Percentiles rank a stretch among this genome's conserved stretches.
Evolutionary conservation across 92 coral and sea anemone genomes (phyloP).

Genomic region (Galaxea fascicularis): DNA sequence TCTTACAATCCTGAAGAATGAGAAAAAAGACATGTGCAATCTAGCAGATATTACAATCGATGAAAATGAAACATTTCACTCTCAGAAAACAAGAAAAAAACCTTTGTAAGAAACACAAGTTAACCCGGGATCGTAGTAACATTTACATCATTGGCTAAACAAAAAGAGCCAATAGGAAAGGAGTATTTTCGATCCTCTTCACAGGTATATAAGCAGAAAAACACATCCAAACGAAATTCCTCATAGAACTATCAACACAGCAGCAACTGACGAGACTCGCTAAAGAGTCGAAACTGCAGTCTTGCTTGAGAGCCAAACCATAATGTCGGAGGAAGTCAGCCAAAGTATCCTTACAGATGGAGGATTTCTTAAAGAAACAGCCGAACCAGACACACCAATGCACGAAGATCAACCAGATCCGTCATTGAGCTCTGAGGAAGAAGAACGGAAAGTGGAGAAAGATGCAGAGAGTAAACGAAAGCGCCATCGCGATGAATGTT

Average conservation of each 20-base stretch:
- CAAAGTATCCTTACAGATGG: no score
- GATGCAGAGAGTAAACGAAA: no score
- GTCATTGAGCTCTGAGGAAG: background rate
- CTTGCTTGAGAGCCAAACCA: no score
- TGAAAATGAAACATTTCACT: background rate
- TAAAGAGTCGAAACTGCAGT: no score
- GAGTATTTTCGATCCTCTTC: conserved; percentile 3
- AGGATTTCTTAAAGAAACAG: no score
- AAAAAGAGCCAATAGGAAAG: conserved; percentile 2
- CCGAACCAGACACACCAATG: background rate
- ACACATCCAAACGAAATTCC: no score
- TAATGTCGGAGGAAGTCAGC: no score
- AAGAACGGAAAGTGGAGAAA: background rate
- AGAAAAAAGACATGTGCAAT: background rate
- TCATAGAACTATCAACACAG: no score
- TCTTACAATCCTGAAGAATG: no score
- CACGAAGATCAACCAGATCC: background rate
- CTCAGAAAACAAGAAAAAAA: background rate
- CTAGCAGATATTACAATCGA: background rate
- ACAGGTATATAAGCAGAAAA: background rate
- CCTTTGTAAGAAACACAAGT: conserved; percentile 3
- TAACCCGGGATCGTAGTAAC: background rate
- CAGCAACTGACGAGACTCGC: no score
- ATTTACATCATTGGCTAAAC: background rate
- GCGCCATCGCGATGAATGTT: no score